phyloP scores from a whole-genome alignment of 2,797 vertebrate species.

The Sebastolobus alascanus region DNA sequence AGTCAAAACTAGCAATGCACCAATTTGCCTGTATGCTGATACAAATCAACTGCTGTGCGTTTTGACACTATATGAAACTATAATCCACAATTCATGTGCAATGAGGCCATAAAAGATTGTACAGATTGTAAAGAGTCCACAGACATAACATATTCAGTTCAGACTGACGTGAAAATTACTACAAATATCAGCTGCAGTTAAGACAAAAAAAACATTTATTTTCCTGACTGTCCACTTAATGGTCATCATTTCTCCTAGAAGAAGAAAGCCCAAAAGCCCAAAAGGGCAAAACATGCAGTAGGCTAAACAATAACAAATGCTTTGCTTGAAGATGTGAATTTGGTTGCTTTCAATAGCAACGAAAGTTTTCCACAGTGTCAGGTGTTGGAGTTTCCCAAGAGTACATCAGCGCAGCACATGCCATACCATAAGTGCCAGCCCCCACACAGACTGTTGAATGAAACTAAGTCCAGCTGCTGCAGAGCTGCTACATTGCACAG shows the following conservation, averaged over 20 bases:
- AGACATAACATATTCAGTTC: background rate
- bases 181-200: background rate
- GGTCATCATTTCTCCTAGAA: background rate
- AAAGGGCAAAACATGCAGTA: background rate
- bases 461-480: slow-evolving; percentile 27
- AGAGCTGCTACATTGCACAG: slow-evolving; percentile 24
- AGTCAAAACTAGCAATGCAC: background rate
- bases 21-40: background rate
- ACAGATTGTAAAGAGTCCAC: background rate
- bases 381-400: slow-evolving; percentile 17
- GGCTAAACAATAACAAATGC: background rate
- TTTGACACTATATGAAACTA: slow-evolving; percentile 7
- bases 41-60: background rate
- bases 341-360: background rate
- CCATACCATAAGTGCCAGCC: slow-evolving; percentile 19
- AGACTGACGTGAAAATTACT: slow-evolving; percentile 5
- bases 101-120: background rate
- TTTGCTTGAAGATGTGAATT: slow-evolving; percentile 2
- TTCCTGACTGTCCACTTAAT: background rate
- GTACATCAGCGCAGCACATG: background rate
- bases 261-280: background rate
- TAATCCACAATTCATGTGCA: background rate
- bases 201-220: background rate
- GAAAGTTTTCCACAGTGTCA: slow-evolving; percentile 7
- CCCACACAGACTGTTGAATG: slow-evolving; percentile 23